Conservation (phyloP, 1,140 invertebrate species). For the Magallana gigas region DNA sequence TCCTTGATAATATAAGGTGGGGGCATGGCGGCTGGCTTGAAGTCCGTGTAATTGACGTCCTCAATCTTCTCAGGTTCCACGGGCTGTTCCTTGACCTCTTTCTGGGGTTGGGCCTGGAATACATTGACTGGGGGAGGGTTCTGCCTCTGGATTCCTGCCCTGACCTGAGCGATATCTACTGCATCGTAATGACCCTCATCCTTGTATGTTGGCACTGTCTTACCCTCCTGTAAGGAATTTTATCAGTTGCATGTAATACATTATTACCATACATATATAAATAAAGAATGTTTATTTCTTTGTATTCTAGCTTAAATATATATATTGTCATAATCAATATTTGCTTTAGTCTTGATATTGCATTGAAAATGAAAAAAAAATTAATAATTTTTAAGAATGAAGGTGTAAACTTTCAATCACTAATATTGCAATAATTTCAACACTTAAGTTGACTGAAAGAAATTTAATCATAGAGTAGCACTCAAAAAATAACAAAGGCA, state of each 20-base stretch:
- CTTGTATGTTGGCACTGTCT: slow-evolving; percentile 36
- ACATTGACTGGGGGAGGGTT: not conserved
- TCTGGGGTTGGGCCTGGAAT: not conserved
- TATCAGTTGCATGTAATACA: not conserved
- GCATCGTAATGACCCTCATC: slow-evolving; percentile 28
- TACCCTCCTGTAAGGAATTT: not conserved
- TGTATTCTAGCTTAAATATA: too few species aligned
- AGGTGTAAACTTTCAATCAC: too few species aligned
- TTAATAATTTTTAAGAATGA: too few species aligned
- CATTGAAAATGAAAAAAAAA: too few species aligned
- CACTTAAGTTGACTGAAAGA: too few species aligned
- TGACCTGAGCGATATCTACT: slow-evolving; percentile 24
- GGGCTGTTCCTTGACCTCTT: slow-evolving; percentile 9
- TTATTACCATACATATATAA: not conserved
- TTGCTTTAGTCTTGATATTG: not conserved
- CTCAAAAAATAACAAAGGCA: too few species aligned
- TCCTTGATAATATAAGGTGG: slow-evolving; percentile 55
- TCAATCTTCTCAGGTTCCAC: not conserved
- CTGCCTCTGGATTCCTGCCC: not conserved
- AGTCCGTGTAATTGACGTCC: not conserved
- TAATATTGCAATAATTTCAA: too few species aligned
- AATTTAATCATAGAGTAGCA: too few species aligned
- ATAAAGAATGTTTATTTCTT: not conserved
- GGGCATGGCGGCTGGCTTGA: slow-evolving; percentile 20
- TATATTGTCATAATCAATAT: not conserved